Evolutionary conservation across 2,113 vertebrate genomes (phyloP), one percentile per base, ranked within the genome.

Genomic region (Caracal caracal): DNA sequence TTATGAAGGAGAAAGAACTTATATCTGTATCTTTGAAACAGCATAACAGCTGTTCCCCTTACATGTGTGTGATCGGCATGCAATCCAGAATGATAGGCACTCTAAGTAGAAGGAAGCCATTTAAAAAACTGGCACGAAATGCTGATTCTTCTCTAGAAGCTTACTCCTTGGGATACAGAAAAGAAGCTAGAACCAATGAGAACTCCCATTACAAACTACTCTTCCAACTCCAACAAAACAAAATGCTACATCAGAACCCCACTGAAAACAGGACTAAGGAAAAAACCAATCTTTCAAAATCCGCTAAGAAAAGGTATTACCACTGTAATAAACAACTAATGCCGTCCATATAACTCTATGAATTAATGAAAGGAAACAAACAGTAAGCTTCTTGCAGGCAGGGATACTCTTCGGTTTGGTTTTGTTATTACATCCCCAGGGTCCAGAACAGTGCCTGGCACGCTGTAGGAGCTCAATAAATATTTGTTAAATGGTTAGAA

Each of bases 171-270:
- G 78, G 71, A 90, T 66, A 89, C 83, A 93, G 66, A 79, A 95
- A 94, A 84, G 20, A 70, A 88, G 16, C 33, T 26, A 84, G 80
- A 94, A 86, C 30, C 49, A 95, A 28, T 26, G 16, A 97, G 71
- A 95, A 71, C 2, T 43, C 66, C 88, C 13, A 78, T n/a, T 70
- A 65, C 22, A 81, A 92, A 86, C 59, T 75, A 73, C 17, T 35
- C 33, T 88, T 78, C 10, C 66, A 92, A 71, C 16, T 71, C 84
- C 68, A 81, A 68, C 35, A 40, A 84, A 88, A 90, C 11, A 53
- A 92, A 78, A 84, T 19, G 28, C 13, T 43, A 92, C 75, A 49
- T 30, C 16, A 17, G 75, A 53, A 87, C 35, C n/a, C 81, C 28
- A 47, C 10, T 66, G 28, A 43, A 33, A 78, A 47, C 28, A 78